Base-by-base conservation (phyloP, 2,113 vertebrate genomes). In the Gnathonemus echidnorhynchus region DNA sequence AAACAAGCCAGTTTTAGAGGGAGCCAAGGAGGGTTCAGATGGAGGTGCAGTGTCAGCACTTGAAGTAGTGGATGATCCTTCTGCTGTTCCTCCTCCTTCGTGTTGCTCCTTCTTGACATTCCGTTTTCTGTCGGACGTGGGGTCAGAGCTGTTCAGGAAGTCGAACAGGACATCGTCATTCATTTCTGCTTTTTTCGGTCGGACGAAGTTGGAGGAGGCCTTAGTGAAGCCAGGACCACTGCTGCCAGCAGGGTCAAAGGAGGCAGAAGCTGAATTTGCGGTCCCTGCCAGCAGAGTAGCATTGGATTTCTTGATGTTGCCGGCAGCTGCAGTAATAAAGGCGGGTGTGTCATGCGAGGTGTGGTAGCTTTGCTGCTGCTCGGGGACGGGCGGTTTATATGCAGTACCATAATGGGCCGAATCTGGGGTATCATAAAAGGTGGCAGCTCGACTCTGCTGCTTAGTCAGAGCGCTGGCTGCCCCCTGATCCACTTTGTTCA, bases 141-240 rank as follows among this genome's bases (percentile, higher is more conserved):
- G 97, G 83, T 99, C 97, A 0, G 98, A 97, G 92, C 98, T 99
- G 93, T 99, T 99, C 88, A 99, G 97, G 95, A 99, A 99, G 95
- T 99, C 97, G 95, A 99, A 99, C 0, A 99, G 96, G 91, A 98
- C 94, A 90, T 99, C 98, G 84, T 99, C 98, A n/a, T 98, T 95
- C 88, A 98, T 97, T 90, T 99, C 97, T 4, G 96, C 96, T 91
- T 98, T 99, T 94, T 95, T 98, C 88, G 96, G 97, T 93, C 97
- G 96, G 89, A 99, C 97, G 92, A 99, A 99, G 90, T 97, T 96
- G 5, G 97, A 96, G 0, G 97, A 96, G 70, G 94, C 91, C 94
- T 97, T 97, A 83, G 94, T 56, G 21, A 93, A 88, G 87, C 94
- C 94, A 5, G 91, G 13, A 6, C 58, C 52, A 42, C 49, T 53